Base-by-base conservation (phyloP, 2,797 vertebrate species). In the Brachyrhaphis roseni region DNA sequence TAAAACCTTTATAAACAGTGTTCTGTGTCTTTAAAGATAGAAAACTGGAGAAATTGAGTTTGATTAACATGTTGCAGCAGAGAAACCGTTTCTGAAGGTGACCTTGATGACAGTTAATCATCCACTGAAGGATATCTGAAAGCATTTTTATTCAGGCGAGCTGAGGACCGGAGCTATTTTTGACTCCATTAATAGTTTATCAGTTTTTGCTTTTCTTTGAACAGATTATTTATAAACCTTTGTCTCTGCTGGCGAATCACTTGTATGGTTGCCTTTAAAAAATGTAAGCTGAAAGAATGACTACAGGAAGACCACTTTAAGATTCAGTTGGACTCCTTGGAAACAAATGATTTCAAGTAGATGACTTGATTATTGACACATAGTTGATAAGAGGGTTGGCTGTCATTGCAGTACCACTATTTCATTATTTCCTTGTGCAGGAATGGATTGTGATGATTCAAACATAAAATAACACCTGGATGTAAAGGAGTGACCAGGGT, bases 201-300 rank as follows among this genome's bases (percentile, higher is more conserved):
- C 28, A 36, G 34, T 20, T 39, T 66, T 66, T 66, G 62, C 8
- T 39, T 66, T 66, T 39, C 62, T 36, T 66, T 39, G 62, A 66
- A 23, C 34, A 23, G 62, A 66, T 66, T 66, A 66, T 66, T 66
- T 66, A 39, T 66, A 66, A 28, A 39, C 62, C 62, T 66, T 66
- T 66, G 16, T 66, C 34, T 36, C 62, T 66, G 62, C 34, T 39
- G 13, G 28, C 20, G 34, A 66, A 39, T 18, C 62, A 36, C 8
- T 66, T 39, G 16, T 8, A 36, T 39, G 31, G 34, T 20, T 41
- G 31, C 10, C 36, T 41, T 41, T 23, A 41, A 23, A 41, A 68
- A 39, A 41, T 26, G 39, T 10, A 36, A 66, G 31, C 62, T 39
- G 18, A 8, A 39, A 23, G 3, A 26, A 68, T 23, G 23, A 41